Percentiles rank a stretch among this genome's conserved stretches.
Evolutionary conservation across 2,888 invertebrate species (phyloP).

Genomic region (Ctena decussata): DNA sequence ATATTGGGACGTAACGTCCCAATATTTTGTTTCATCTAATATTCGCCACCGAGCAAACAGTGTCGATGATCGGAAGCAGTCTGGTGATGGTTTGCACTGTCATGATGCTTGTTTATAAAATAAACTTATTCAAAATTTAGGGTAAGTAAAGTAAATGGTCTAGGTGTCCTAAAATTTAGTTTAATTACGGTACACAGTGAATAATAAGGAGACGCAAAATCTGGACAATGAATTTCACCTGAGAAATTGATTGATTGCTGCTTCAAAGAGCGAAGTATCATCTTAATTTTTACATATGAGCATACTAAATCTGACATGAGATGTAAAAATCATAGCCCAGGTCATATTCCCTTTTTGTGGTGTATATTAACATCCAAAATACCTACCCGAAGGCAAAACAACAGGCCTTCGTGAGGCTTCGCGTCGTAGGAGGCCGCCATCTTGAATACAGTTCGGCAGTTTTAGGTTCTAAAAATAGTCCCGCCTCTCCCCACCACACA

Average conservation of each 20-base stretch:
- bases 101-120: too few species aligned
- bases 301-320: not conserved
- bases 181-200: too few species aligned
- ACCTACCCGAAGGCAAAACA: slow-evolving; percentile 3
- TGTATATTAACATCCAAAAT: not conserved
- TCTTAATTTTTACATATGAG: not conserved
- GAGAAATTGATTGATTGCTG: not conserved
- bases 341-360: not conserved
- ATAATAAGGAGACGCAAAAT: not conserved
- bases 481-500: not conserved
- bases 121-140: too few species aligned
- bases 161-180: too few species aligned
- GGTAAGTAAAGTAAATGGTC: too few species aligned
- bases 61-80: too few species aligned
- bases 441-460: slow-evolving; percentile 62
- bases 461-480: not conserved
- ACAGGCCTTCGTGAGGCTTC: not conserved
- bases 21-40: too few species aligned
- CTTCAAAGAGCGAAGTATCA: not conserved
- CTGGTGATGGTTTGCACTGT: too few species aligned
- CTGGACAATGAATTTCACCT: not conserved
- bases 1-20: too few species aligned
- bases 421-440: slow-evolving; percentile 51
- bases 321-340: not conserved
- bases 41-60: too few species aligned